Percentiles rank a stretch among this genome's conserved stretches.
These are phyloP conservation scores for Bagarius yarrelli DNA, from an alignment of 2,113 vertebrate species.

Conservation along the genomic window DNA sequence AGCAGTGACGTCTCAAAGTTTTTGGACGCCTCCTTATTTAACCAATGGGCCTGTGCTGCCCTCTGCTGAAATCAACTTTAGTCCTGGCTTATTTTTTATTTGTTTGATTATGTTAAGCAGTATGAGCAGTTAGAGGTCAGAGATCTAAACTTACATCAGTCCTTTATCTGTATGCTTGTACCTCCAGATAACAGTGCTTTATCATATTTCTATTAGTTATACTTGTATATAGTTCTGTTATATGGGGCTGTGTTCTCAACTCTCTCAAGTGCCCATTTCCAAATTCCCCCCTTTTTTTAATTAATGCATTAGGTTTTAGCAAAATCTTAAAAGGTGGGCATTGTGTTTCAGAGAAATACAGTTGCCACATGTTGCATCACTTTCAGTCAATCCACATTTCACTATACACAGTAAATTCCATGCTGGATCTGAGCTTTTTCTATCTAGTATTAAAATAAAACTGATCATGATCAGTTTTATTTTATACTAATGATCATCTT, in stretches of 20 bases:
- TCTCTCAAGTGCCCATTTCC: too few relatives aligned
- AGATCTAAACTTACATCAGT: background rate
- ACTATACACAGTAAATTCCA: too few relatives aligned
- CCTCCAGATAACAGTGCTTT: conserved; percentile 29
- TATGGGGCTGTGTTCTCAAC: background rate
- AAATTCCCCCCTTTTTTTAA: background rate
- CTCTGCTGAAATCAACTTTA: conserved; percentile 20
- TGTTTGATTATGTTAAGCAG: background rate
- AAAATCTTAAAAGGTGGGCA: background rate
- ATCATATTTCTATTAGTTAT: background rate
- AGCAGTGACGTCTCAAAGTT: too few relatives aligned
- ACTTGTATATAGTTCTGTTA: background rate
- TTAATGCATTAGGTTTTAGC: background rate
- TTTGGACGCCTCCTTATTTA: background rate
- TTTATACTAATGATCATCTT: too few relatives aligned
- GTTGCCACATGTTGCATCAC: conserved; percentile 7
- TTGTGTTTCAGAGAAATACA: conserved; percentile 1
- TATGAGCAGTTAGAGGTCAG: background rate
- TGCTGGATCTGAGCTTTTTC: background rate
- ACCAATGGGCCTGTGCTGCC: conserved; percentile 20
- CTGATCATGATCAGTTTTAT: too few relatives aligned
- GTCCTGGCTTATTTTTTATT: background rate
- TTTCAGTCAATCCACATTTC: too few relatives aligned
- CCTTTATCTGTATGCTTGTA: background rate
- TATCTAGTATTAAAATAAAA: background rate